Conservation (phyloP, 2,113 vertebrate species). For the Brienomyrus longianalis region DNA sequence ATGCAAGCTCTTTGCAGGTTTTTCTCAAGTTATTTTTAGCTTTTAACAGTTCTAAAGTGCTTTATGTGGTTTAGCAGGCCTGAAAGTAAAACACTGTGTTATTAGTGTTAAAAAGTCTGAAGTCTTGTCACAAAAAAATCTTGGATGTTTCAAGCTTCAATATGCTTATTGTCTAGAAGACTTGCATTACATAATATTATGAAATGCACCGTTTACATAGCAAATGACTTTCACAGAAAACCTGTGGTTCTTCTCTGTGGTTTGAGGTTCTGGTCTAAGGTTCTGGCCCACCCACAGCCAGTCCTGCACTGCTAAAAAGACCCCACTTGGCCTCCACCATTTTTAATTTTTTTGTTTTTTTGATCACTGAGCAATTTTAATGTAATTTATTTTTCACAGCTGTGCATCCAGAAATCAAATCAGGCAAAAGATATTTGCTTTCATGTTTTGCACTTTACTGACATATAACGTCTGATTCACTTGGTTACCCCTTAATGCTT, state of each 20-base stretch:
- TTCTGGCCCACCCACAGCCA: not conserved
- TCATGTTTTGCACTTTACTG: not conserved
- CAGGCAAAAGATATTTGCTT: not conserved
- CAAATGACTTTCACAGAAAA: constrained; percentile 4
- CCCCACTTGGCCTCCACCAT: not conserved
- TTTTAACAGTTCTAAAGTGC: not conserved
- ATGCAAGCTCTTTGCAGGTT: not conserved
- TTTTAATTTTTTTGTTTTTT: not conserved
- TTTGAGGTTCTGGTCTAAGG: constrained; percentile 1
- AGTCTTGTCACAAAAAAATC: not conserved
- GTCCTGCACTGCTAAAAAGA: not conserved
- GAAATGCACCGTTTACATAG: not conserved
- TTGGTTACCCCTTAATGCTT: not conserved
- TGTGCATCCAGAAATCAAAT: not conserved
- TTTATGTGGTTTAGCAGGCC: not conserved
- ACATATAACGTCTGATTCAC: not conserved
- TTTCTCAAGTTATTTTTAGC: not conserved
- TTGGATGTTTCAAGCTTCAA: not conserved
- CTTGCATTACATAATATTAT: not conserved
- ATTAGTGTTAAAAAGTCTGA: not conserved
- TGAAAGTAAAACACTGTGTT: not conserved
- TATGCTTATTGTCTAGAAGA: not conserved
- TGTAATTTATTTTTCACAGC: not conserved
- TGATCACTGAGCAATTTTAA: not conserved
- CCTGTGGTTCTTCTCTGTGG: not conserved